Evolutionary conservation across 2,113 vertebrate genomes (phyloP), one percentile per base, ranked within the genome.

Genomic region (Propithecus coquereli): DNA sequence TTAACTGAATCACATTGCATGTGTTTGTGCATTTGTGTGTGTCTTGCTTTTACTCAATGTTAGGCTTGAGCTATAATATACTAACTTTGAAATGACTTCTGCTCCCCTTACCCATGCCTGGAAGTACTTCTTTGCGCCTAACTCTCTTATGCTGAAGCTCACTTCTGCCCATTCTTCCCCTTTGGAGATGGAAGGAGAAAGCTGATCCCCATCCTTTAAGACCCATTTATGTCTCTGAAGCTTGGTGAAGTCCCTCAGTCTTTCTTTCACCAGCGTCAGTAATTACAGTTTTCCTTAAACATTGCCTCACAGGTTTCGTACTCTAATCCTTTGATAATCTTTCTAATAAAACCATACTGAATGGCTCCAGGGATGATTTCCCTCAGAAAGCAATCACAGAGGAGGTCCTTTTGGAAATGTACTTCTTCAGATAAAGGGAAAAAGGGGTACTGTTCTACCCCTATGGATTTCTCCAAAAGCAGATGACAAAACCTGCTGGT

Each of bases 251-350:
- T 92, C 18, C 34, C 88, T 94, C 61, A 37, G 90, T 88, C 82
- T 88, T 94, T 93, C 89, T 95, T 94, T 97, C 94, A 95, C 73
- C 91, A 94, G 68, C 73, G 13, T 96, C 66, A 83, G 45, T 97
- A 97, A 97, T 97, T 97, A 96, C 61, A 95, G 50, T 93, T 97
- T 97, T 77, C 91, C 50, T 95, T 95, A 79, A 96, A 87, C 79
- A 80, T 87, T 96, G 90, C 83, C 73, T 96, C 94, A 94, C 65
- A 80, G 79, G 50, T 81, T 96, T 97, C 63, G 91, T 93, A 88
- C 61, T 90, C 86, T 95, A 92, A 83, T 91, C 91, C 88, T 87
- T 95, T 95, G 91, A 96, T 93, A 94, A 95, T 88, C 66, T 94
- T 97, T 94, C 68, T 93, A 89, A 89, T 95, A 91, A 96, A 96